Conservation (phyloP, 2,113 vertebrate species). For the chimpanzee (Pan troglodytes) region NHGRI_mPanTro3-v2.1_pri NC_072398.2:89543001-89543500, state of each 20-base stretch:
- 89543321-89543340: not conserved
- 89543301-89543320: not conserved
- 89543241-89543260: not conserved
- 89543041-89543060: too few species aligned
- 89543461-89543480: not conserved
- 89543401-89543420: not conserved
- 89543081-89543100: not conserved
- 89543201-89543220: not conserved
- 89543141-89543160: not conserved
- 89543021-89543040: too few species aligned
- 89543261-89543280: not conserved
- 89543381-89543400: not conserved
- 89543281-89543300: not conserved
- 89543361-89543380: not conserved
- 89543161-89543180: not conserved
- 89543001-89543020: too few species aligned
- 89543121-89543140: not conserved
- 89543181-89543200: not conserved
- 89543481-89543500: not conserved
- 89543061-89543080: too few species aligned
- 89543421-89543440: not conserved
- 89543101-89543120: not conserved
- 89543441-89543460: not conserved
- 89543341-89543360: not conserved
- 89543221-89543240: not conserved